Percentiles rank a stretch among this genome's conserved stretches.
These are phyloP conservation scores for Malacoraja senta DNA, from an alignment of 2,797 vertebrate genomes.

Conservation along the genomic window DNA sequence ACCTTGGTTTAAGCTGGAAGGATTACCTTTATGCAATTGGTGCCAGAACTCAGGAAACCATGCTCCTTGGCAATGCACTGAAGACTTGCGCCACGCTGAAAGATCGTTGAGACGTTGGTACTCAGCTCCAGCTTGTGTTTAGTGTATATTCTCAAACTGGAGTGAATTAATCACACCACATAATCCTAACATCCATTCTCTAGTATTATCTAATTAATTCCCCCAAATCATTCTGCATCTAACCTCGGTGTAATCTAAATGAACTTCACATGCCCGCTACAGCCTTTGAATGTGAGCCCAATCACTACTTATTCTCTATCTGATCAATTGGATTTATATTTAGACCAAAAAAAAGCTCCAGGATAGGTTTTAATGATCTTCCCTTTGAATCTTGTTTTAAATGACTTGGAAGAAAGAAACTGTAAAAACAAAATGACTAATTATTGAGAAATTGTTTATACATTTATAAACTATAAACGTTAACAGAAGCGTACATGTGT, in stretches of 20 bases:
- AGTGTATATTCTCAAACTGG: no score
- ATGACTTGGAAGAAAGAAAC: background rate
- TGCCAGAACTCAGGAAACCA: no score
- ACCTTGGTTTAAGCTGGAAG: no score
- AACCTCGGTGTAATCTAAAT: background rate
- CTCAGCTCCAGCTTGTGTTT: no score
- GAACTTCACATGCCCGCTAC: background rate
- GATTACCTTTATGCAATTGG: no score
- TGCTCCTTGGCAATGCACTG: no score
- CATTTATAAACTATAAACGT: background rate
- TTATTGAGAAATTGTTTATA: background rate
- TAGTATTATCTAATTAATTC: no score
- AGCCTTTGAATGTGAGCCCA: background rate
- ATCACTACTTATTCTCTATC: background rate
- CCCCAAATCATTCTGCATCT: background rate
- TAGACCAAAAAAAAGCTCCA: background rate
- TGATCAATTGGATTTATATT: background rate
- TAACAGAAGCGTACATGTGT: background rate
- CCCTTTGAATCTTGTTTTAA: background rate
- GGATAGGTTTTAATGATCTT: constrained; percentile 15
- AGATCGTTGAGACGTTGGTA: no score
- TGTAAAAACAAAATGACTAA: background rate
- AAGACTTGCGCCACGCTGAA: no score
- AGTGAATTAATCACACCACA: no score
- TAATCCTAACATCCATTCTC: no score